Evolutionary conservation across 2,797 vertebrate genomes (phyloP).

Genomic region (Sebastes goodei): DNA sequence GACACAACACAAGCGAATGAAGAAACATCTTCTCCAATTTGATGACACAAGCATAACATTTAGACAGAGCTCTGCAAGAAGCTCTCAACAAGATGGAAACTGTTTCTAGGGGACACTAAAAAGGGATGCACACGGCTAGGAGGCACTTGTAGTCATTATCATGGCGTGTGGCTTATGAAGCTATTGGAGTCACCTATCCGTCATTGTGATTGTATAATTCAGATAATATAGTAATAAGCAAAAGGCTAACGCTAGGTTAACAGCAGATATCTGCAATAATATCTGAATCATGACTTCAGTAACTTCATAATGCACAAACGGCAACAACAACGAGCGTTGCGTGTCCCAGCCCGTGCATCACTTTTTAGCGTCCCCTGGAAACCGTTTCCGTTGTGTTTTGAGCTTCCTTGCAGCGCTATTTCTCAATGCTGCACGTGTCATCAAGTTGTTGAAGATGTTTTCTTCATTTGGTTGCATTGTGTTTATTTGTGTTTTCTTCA

Average conservation of each 20-base stretch:
- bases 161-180: neutral
- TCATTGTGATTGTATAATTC: neutral
- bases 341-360: neutral
- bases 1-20: neutral
- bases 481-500: neutral
- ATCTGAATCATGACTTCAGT: no score
- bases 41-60: no score
- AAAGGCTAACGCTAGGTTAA: neutral
- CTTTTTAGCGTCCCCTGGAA: neutral
- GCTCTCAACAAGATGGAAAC: no score
- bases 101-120: neutral
- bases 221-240: neutral
- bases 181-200: neutral
- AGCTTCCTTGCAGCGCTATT: neutral
- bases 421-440: neutral
- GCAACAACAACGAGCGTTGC: neutral
- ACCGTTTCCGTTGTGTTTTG: no score
- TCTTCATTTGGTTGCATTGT: neutral
- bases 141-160: neutral
- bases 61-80: no score
- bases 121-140: neutral
- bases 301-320: neutral
- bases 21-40: no score
- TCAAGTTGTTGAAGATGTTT: neutral
- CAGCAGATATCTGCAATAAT: neutral